Evolutionary conservation across 2,888 invertebrate species (phyloP), one percentile per base, ranked within the genome.

Genomic region (Agrypnus murinus): DNA sequence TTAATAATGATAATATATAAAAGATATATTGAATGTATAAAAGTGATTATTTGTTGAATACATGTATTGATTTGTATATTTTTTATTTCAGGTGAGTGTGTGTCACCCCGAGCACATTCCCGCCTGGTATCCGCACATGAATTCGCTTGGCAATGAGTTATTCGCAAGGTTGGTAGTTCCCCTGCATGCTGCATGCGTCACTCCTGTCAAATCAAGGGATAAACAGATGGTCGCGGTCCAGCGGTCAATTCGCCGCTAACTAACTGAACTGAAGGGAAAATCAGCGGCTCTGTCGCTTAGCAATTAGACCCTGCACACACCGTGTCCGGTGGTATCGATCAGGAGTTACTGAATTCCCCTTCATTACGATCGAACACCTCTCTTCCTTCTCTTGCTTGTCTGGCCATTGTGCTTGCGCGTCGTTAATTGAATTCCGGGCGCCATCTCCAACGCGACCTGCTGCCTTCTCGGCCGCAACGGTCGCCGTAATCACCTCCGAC

Each of bases 31-130:
- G n/a, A n/a, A n/a, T n/a, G n/a, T n/a, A n/a, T n/a, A n/a, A n/a
- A n/a, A n/a, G n/a, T n/a, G n/a, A n/a, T n/a, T n/a, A n/a, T n/a
- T n/a, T n/a, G n/a, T n/a, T n/a, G n/a, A n/a, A n/a, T n/a, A n/a
- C n/a, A n/a, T n/a, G n/a, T 79, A 25, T 25, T 45, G 14, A 45
- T 17, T 3, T 15, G 2, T 12, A n/a, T 43, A 4, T 45, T 3
- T n/a, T 34, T 53, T 53, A 32, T 83, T 83, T 71, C 80, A 84
- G 84, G 84, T 84, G 84, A 84, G 83, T 84, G 82, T 80, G 81
- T 80, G 80, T 80, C 81, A 78, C 75, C 77, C 74, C 79, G 9
- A 25, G 78, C 76, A 71, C 74, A 74, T 72, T 76, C 71, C 75
- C 72, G 71, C 77, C 78, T 75, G 79, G 77, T 75, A 73, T 71